Evolutionary conservation across 2,888 invertebrate species (phyloP).

Genomic region (Agonopterix alstromeriana): DNA sequence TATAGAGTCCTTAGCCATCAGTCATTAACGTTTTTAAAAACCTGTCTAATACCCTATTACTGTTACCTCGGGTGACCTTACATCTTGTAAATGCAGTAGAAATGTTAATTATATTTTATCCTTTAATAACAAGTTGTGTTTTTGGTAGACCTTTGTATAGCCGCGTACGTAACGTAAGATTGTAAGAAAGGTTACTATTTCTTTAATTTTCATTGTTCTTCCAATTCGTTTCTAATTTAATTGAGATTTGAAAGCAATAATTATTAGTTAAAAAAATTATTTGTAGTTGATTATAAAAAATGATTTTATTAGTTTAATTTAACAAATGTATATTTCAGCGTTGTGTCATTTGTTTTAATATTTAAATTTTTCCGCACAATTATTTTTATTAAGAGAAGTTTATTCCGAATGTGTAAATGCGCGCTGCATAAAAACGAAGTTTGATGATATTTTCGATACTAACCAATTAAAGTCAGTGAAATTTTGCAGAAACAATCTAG

Average conservation of each 20-base stretch:
- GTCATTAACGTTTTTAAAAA: too few species aligned
- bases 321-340: slow-evolving; percentile 31
- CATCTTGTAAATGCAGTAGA: neutral
- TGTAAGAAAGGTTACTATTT: neutral
- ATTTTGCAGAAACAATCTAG: too few species aligned
- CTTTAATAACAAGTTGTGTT: neutral
- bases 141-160: neutral
- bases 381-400: slow-evolving; percentile 25
- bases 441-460: too few species aligned
- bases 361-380: slow-evolving; percentile 43
- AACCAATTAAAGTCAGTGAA: too few species aligned
- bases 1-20: too few species aligned
- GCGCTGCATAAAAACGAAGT: too few species aligned
- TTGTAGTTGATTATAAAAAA: slow-evolving; percentile 43
- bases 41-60: too few species aligned
- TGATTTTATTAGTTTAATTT: slow-evolving; percentile 44
- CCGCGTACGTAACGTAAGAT: neutral
- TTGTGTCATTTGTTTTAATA: slow-evolving; percentile 21
- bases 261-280: slow-evolving; percentile 34
- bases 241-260: slow-evolving; percentile 54
- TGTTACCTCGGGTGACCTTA: neutral
- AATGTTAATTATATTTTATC: neutral
- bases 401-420: too few species aligned
- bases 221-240: slow-evolving; percentile 13
- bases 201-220: slow-evolving; percentile 10